Evolutionary conservation across 2,797 vertebrate species (phyloP).

Genomic region (Protosalanx chinensis): DNA sequence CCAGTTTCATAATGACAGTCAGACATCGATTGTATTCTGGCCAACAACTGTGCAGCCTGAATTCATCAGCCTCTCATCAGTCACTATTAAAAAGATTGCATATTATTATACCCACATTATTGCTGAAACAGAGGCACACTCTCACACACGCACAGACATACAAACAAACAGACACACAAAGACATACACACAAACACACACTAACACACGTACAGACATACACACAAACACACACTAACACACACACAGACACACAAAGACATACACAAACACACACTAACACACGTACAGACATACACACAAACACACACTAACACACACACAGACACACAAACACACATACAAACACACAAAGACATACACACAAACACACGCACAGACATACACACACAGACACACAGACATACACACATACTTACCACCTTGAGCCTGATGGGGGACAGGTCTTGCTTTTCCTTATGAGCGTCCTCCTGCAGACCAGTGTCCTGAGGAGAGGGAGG

Average conservation of each 20-base stretch:
- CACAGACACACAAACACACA: neutral
- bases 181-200: neutral
- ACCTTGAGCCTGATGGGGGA: slow-evolving; percentile 79
- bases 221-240: slow-evolving; percentile 10
- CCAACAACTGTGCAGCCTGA: neutral
- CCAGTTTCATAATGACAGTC: slow-evolving; percentile 30
- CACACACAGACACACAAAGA: neutral
- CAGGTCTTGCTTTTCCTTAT: slow-evolving; percentile 69
- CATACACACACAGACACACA: slow-evolving; percentile 3
- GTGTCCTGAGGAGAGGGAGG: slow-evolving; percentile 63
- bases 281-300: neutral
- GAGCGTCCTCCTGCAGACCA: slow-evolving; percentile 69
- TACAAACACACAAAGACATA: slow-evolving; percentile 10
- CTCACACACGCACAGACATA: neutral
- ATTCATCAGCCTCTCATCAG: neutral
- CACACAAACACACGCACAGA: slow-evolving; percentile 1
- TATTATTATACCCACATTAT: neutral
- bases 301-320: slow-evolving; percentile 19
- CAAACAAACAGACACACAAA: too few species aligned
- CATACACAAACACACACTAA: too few species aligned
- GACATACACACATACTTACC: slow-evolving; percentile 57
- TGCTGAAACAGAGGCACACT: neutral
- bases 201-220: neutral
- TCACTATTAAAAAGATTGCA: too few species aligned
- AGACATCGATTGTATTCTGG: slow-evolving; percentile 21